Conservation (phyloP, 2,797 vertebrate genomes). For the Sternarchorhynchus goeldii region DNA sequence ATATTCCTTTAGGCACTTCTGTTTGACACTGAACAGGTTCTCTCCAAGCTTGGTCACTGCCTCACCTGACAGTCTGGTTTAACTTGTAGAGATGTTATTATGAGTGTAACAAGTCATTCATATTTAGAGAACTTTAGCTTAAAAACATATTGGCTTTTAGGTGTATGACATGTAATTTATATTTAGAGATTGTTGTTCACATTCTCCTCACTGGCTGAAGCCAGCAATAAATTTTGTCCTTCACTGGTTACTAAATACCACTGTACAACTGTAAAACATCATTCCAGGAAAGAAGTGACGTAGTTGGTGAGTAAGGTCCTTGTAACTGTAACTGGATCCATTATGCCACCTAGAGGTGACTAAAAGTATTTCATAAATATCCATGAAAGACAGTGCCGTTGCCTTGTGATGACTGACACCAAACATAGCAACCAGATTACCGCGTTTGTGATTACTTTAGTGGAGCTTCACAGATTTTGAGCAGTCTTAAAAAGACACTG, state of each 20-base stretch:
- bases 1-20: constrained; percentile 49
- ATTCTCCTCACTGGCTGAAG: constrained; percentile 71
- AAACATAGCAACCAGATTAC: too few species aligned
- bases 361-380: constrained; percentile 22
- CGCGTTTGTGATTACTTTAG: too few species aligned
- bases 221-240: constrained; percentile 67
- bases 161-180: constrained; percentile 52
- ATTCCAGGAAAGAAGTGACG: not conserved
- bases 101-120: constrained; percentile 46
- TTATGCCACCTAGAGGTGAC: constrained; percentile 60
- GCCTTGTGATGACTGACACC: too few species aligned
- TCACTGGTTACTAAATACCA: constrained; percentile 53
- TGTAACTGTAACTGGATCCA: not conserved
- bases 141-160: not conserved
- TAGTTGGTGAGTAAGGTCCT: not conserved
- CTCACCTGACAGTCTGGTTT: constrained; percentile 11
- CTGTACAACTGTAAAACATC: not conserved
- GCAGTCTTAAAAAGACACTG: too few species aligned
- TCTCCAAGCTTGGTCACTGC: not conserved
- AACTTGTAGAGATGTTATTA: constrained; percentile 4
- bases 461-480: too few species aligned
- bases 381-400: not conserved
- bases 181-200: constrained; percentile 68
- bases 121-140: constrained; percentile 58
- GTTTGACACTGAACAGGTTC: constrained; percentile 44